These are phyloP conservation scores for Chiloscyllium plagiosum DNA, from an alignment of 2,113 vertebrate species.

Conservation along the genomic window DNA sequence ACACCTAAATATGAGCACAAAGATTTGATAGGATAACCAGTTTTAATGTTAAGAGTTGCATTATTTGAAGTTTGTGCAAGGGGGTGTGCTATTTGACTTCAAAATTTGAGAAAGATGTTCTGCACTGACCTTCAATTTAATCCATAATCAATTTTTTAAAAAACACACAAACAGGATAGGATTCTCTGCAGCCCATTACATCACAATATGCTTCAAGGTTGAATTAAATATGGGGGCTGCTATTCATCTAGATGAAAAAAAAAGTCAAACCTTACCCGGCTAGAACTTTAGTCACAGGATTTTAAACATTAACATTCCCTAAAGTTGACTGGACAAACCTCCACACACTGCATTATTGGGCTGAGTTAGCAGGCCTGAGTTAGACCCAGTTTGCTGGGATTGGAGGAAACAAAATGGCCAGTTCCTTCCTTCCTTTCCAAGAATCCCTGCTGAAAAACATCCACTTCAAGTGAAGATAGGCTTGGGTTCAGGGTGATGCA, in stretches of 20 bases:
- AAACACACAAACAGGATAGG: neutral
- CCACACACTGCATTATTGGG: too few species aligned
- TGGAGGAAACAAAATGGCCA: neutral
- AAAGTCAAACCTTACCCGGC: neutral
- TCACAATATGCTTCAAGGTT: neutral
- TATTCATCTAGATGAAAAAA: neutral
- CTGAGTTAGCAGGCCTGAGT: neutral
- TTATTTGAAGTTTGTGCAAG: neutral
- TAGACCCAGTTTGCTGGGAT: neutral
- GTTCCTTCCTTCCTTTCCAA: neutral
- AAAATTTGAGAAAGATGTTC: neutral
- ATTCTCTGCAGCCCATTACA: neutral
- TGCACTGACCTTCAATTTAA: neutral
- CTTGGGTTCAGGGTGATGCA: neutral
- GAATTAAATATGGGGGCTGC: neutral
- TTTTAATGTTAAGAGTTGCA: neutral
- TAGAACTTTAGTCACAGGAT: neutral
- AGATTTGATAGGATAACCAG: neutral
- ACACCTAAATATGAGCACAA: neutral
- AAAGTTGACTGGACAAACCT: neutral
- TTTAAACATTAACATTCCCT: neutral
- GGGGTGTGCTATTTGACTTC: neutral
- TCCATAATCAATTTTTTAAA: neutral
- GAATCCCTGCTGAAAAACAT: neutral
- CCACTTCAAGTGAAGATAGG: neutral